These are phyloP conservation scores for Botrylloides violaceus DNA, from an alignment of 23 tunicate genomes.

Conservation along the genomic window DNA sequence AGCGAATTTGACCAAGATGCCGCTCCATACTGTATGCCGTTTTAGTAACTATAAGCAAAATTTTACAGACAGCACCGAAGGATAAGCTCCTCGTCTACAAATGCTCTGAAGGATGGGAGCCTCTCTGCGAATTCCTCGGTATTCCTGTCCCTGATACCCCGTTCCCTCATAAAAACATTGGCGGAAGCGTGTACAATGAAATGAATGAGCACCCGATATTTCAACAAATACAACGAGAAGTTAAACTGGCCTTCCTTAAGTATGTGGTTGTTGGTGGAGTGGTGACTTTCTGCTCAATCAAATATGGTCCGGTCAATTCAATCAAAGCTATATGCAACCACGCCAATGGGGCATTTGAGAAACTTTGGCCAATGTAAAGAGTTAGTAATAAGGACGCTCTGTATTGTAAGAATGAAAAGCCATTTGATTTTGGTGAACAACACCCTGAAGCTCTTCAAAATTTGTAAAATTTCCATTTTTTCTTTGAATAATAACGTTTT, in stretches of 20 bases:
- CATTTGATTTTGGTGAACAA: too few relatives aligned
- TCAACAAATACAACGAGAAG: slow-evolving; percentile 6
- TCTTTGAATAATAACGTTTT: too few relatives aligned
- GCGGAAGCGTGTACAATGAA: slow-evolving; percentile 18
- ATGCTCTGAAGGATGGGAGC: slow-evolving; percentile 33
- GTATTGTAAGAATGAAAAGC: too few relatives aligned
- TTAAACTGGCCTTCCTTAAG: neutral
- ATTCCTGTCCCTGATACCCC: slow-evolving; percentile 18
- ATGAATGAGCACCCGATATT: slow-evolving; percentile 12
- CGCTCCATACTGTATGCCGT: too few relatives aligned
- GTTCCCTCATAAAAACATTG: slow-evolving; percentile 22
- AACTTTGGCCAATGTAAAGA: neutral
- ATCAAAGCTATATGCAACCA: neutral
- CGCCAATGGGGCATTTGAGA: neutral
- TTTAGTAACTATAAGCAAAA: too few relatives aligned
- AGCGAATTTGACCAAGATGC: too few relatives aligned
- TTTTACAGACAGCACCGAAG: slow-evolving; percentile 21
- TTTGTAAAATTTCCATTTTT: too few relatives aligned
- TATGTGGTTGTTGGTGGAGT: neutral
- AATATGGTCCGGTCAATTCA: neutral
- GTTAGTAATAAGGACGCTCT: neutral
- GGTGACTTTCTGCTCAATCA: neutral
- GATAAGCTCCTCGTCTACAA: slow-evolving; percentile 27
- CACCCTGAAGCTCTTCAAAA: too few relatives aligned
- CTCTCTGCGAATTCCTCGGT: slow-evolving; percentile 20